phyloP scores from a whole-genome alignment of 2,113 vertebrate species.

The Anhinga rufa region DNA sequence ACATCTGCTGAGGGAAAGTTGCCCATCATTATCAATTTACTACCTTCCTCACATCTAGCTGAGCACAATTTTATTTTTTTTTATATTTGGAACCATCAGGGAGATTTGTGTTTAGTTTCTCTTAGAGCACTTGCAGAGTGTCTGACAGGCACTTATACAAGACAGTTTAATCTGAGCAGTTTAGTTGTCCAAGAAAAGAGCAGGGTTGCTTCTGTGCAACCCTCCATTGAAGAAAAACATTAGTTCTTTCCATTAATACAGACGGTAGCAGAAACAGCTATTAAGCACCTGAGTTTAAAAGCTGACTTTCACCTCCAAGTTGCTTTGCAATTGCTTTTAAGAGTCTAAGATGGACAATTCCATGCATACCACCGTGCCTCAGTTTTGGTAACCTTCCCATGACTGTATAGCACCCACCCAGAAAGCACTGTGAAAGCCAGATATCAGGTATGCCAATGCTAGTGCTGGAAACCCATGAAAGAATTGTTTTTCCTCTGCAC shows the following conservation, averaged over 20 bases:
- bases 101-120: background rate
- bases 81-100: background rate
- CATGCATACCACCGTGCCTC: background rate
- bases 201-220: background rate
- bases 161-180: background rate
- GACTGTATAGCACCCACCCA: background rate
- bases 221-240: background rate
- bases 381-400: background rate
- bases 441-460: background rate
- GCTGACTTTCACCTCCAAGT: background rate
- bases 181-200: background rate
- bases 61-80: background rate
- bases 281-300: background rate
- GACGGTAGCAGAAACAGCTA: background rate
- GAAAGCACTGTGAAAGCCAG: background rate
- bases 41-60: background rate
- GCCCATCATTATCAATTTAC: background rate
- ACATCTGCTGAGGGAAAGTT: background rate
- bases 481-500: background rate
- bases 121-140: background rate
- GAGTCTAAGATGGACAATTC: background rate
- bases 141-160: background rate
- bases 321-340: background rate
- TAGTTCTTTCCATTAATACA: background rate
- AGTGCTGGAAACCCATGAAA: background rate